These are phyloP conservation scores for Cyrtorhinus lividipennis DNA, from an alignment of 1,140 invertebrate genomes.

Conservation along the genomic window DNA sequence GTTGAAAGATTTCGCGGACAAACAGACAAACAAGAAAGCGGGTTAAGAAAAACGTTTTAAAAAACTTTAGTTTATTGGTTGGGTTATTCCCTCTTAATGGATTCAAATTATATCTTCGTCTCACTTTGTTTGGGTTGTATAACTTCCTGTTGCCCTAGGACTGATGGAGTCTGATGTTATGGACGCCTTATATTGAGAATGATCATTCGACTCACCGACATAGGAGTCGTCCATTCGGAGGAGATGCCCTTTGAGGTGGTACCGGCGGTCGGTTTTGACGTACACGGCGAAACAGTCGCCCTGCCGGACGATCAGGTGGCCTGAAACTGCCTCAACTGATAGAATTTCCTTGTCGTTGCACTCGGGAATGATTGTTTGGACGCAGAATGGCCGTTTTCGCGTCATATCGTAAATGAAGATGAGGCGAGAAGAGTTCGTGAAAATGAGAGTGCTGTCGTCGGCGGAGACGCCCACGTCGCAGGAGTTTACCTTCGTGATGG, in stretches of 20 bases:
- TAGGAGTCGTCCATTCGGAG: conserved; percentile 8
- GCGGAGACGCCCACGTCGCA: background rate
- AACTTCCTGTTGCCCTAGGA: too few relatives aligned
- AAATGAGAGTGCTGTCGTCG: conserved; percentile 7
- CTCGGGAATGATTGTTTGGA: conserved; percentile 1
- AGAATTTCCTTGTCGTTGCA: background rate
- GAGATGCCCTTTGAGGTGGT: conserved; percentile 4
- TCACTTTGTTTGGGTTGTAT: too few relatives aligned
- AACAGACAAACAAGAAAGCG: too few relatives aligned
- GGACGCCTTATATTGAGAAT: too few relatives aligned
- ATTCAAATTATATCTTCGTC: too few relatives aligned
- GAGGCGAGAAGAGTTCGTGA: background rate
- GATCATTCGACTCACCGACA: too few relatives aligned
- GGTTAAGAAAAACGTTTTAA: too few relatives aligned
- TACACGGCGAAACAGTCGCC: conserved; percentile 10
- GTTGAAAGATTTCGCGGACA: too few relatives aligned
- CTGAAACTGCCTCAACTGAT: background rate
- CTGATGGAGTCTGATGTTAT: too few relatives aligned
- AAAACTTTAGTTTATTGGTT: too few relatives aligned
- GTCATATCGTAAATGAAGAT: conserved; percentile 12
- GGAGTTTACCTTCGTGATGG: background rate
- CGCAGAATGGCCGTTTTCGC: background rate
- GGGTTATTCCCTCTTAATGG: too few relatives aligned
- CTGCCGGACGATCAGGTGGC: background rate
- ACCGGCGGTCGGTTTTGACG: background rate